phyloP scores from a whole-genome alignment of 2,113 vertebrate genomes.

The Chaenogobius annularis region DNA sequence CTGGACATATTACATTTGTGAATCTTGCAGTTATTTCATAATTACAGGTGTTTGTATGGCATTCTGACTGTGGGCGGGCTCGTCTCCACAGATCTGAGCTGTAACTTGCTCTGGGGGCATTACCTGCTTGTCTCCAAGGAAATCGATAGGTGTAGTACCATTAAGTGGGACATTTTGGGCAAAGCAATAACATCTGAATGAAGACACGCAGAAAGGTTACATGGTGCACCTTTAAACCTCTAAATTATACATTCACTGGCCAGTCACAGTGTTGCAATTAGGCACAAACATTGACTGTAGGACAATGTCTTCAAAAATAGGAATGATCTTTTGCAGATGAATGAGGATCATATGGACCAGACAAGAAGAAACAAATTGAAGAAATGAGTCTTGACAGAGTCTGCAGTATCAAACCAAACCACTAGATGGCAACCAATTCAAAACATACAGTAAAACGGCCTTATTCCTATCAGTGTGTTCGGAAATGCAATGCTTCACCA shows the following conservation, averaged over 20 bases:
- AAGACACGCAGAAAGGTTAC: background rate
- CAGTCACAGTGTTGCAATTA: background rate
- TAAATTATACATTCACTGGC: background rate
- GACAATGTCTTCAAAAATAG: constrained; percentile 3
- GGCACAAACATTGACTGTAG: constrained; percentile 12
- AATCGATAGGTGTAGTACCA: background rate
- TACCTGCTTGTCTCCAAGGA: too few relatives aligned
- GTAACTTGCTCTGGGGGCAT: too few relatives aligned
- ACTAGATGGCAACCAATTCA: constrained; percentile 35
- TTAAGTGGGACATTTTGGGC: background rate
- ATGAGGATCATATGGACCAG: background rate
- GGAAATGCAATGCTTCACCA: background rate
- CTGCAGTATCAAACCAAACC: constrained; percentile 1
- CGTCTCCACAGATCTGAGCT: too few relatives aligned
- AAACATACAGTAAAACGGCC: background rate
- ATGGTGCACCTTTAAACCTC: background rate
- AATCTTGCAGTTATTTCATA: too few relatives aligned
- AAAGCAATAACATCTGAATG: background rate
- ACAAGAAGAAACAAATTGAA: constrained; percentile 1
- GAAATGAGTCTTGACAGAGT: background rate
- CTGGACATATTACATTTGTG: too few relatives aligned
- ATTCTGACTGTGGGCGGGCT: too few relatives aligned
- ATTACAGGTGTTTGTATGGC: too few relatives aligned
- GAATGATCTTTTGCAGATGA: constrained; percentile 18
- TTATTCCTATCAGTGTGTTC: background rate